Evolutionary conservation across 2,113 vertebrate genomes (phyloP), one percentile per base, ranked within the genome.

Genomic region (Choloepus hoffmanni): DNA sequence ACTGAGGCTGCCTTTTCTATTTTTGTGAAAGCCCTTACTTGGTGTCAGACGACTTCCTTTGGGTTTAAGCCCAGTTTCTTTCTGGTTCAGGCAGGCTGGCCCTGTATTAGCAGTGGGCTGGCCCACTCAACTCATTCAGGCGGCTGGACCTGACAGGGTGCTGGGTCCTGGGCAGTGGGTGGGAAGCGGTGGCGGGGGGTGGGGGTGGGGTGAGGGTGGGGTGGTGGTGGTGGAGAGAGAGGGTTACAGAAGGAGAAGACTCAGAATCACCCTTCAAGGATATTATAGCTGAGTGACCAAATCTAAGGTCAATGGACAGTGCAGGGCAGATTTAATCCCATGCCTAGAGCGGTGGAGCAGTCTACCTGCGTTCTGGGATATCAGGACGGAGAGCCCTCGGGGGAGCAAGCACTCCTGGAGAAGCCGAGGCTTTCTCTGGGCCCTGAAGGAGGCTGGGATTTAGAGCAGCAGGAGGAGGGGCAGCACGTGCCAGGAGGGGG

Each of bases 21-120:
- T 96, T 95, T 95, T 96, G 79, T 5, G 6, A 76, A 91, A 74
- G 23, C 62, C 63, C 30, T 95, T 88, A 72, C 85, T 94, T 67
- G 94, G 94, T 81, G 83, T 92, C 11, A 0, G 73, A 28, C 82
- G 60, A 9, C 45, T 97, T 94, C 84, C 90, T 96, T 87, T 97
- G 92, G 85, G 60, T 89, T 65, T 53, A 53, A 91, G 90, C 78
- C 91, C 40, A 78, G 68, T 90, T 89, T 85, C 87, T 95, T 90
- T 89, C 72, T 40, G 90, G 89, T 82, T 92, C 76, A 40, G 63
- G 58, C 63, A 74, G 55, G 48, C 70, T 62, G 63, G 72, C n/a
- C 13, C 28, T 23, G 45, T 91, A 9, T 92, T 67, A 23, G 30
- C 67, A 23, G 30, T 8, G 43, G 33, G 8, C 55, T 50, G 18